Base-by-base conservation (phyloP, 2,888 invertebrate genomes). In the Cordilura impudica region DNA sequence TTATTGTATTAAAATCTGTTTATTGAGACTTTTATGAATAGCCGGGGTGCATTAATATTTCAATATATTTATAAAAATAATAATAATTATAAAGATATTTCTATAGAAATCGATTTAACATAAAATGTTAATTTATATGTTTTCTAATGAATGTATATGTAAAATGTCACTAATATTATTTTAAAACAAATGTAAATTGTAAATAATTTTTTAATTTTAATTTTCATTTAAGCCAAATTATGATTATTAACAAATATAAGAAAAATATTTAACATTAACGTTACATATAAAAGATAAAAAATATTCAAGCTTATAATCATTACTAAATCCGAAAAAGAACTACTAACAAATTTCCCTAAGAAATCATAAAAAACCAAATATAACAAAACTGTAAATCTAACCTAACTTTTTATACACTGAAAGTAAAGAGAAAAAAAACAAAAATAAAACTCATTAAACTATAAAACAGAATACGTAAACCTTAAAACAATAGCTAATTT, bases 211-310 rank as follows among this genome's bases (percentile, higher is more conserved):
- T 23, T 8, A 14, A 45, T 69, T 39, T 69, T 69, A 26, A 53
- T 65, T 51, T 66, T 53, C 39, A 70, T 56, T 66, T 79, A 75
- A 69, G 76, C 73, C 80, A 80, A 76, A 76, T 71, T 66, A 61
- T 39, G 26, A 67, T 45, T 16, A 47, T 16, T 21, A 35, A 29
- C 14, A 51, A 43, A 26, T 31, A 71, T 21, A 29, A 39, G 49
- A 49, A 0, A 29, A 63, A 56, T 31, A 60, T 29, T 29, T 19
- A 56, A 47, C 26, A 65, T 43, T 66, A 29, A 63, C 23, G 8
- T 29, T 16, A 18, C 29, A 54, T 29, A 8, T 21, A n/a, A 66
- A 53, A 19, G 63, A 21, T 63, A 61, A 26, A 58, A 58, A 47
- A 66, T n/a, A 58, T 19, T 60, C 60, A 72, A 10, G 67, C 67